These are phyloP conservation scores for Tinamus guttatus DNA, from an alignment of 2,113 vertebrate genomes.

Conservation along the genomic window DNA sequence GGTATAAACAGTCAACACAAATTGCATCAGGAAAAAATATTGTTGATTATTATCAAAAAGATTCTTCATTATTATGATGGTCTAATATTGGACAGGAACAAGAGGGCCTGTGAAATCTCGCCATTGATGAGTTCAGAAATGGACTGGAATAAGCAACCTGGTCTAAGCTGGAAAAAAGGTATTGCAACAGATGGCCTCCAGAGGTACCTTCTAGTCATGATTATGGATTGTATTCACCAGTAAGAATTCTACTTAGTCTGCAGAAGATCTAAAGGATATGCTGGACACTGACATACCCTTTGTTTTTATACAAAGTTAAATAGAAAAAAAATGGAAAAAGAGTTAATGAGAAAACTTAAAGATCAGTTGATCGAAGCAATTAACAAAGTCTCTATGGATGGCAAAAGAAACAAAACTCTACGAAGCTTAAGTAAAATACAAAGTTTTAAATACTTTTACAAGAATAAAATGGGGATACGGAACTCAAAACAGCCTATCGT, in stretches of 20 bases:
- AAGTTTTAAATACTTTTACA: background rate
- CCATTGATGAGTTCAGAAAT: background rate
- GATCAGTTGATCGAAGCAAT: background rate
- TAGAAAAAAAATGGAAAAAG: background rate
- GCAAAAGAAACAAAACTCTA: background rate
- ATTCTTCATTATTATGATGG: background rate
- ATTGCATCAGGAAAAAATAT: background rate
- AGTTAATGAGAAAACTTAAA: background rate
- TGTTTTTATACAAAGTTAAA: background rate
- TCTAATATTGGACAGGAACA: background rate
- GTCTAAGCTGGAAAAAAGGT: background rate
- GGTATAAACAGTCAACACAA: too few relatives aligned
- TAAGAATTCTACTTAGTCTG: background rate
- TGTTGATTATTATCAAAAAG: background rate
- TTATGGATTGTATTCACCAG: background rate
- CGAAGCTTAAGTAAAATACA: background rate
- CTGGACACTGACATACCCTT: background rate
- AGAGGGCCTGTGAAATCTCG: background rate
- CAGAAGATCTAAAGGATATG: background rate
- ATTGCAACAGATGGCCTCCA: background rate
- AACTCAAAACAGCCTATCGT: background rate
- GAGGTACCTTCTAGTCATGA: background rate
- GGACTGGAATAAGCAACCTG: background rate
- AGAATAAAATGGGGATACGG: background rate
- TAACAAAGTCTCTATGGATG: background rate